Base-by-base conservation (phyloP, 2,888 invertebrate genomes). In the Drepana falcataria region DNA sequence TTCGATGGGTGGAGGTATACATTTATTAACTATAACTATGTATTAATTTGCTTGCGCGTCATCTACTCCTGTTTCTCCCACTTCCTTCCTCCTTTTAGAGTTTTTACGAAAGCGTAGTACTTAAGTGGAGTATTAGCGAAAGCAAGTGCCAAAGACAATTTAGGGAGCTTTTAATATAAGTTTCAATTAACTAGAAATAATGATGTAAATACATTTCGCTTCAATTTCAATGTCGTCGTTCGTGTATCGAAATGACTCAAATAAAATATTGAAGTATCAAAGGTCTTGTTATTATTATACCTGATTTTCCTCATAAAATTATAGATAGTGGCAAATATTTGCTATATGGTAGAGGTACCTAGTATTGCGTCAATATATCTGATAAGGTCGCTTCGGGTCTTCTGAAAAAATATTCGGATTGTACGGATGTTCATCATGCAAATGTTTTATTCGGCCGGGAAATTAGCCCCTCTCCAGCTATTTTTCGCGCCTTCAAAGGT, bases 141-240 rank as follows among this genome's bases (percentile, higher is more conserved):
- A 75, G 75, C 75, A 87, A 88, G 88, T 89, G 89, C 88, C 89
- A 89, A 89, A 84, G 75, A 79, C 79, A 79, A 81, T 77, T 81
- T 83, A 87, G 87, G 85, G 84, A 87, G 86, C 84, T 87, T 88
- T 73, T 86, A 83, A 58, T 61, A 61, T 83, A 86, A 82, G 79
- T 79, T 74, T 80, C 69, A 61, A 76, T 71, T 66, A 68, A 63
- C 37, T 58, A 63, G 60, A 64, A 68, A 60, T 70, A 63, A 69
- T 61, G 55, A 63, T 83, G 81, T 81, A 83, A 75, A 84, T 77
- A 82, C 71, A 60, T 74, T 70, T 72, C 65, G 84, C 87, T 87
- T 87, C 75, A 75, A 78, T 71, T 78, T 77, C 73, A 76, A 79
- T 85, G 81, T 81, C 83, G 80, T 85, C 77, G 73, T 76, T 80